These are phyloP conservation scores for Augochlorella aurata DNA, from an alignment of 2,888 invertebrate genomes.

Conservation along the genomic window DNA sequence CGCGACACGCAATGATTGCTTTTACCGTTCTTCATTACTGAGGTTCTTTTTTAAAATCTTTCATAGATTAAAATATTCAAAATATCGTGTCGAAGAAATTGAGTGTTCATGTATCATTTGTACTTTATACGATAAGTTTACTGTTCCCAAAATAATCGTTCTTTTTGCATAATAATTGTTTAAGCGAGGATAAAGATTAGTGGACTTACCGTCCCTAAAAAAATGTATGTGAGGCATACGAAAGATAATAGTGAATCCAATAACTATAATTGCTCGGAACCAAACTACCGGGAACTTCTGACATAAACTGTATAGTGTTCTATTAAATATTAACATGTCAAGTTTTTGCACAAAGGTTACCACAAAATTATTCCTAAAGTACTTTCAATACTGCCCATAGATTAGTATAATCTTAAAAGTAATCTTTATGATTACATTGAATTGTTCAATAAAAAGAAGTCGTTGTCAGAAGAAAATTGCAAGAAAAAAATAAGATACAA, in stretches of 20 bases:
- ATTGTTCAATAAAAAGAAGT: neutral
- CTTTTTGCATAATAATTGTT: neutral
- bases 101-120: constrained; percentile 60
- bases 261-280: neutral
- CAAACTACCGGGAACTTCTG: neutral
- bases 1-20: constrained; percentile 41
- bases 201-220: neutral
- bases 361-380: constrained; percentile 1
- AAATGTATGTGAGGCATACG: neutral
- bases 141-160: constrained; percentile 32
- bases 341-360: constrained; percentile 27
- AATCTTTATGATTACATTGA: neutral
- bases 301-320: neutral
- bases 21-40: constrained; percentile 32
- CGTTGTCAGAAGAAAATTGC: neutral
- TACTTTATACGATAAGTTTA: constrained; percentile 59
- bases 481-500: neutral
- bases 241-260: neutral
- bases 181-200: neutral
- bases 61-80: constrained; percentile 56
- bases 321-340: neutral
- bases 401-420: constrained; percentile 6
- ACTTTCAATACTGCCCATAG: constrained; percentile 26
- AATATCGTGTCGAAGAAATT: constrained; percentile 54
- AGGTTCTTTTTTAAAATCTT: constrained; percentile 54